Evolutionary conservation across 2,113 vertebrate species (phyloP), one percentile per base, ranked within the genome.

Genomic region (Galemys pyrenaicus): DNA sequence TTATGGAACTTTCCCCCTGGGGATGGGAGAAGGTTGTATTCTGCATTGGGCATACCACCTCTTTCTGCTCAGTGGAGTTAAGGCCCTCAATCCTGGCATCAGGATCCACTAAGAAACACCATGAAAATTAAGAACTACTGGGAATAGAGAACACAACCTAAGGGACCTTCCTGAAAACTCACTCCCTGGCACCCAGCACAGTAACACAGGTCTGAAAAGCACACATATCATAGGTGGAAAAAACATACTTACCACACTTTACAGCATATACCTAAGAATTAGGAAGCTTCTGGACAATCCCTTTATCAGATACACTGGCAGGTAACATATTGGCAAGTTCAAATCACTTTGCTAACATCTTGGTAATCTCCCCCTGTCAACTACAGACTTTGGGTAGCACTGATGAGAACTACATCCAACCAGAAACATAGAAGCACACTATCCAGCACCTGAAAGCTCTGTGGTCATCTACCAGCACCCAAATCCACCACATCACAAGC

Each of bases 81-180:
- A 62, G 58, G 28, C 58, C 20, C 58, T 60, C 13, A 60, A 60
- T 7, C 24, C 58, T 24, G 28, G 60, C 60, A 62, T 62, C 17
- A 6, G 28, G 26, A 30, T 26, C 28, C 24, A 62, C 8, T 30
- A 4, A 62, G 28, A 62, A 62, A 62, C 60, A 62, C 60, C 60
- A 4, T 20, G 26, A 65, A 65, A 65, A 32, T 65, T 32, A 65
- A 65, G 64, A 65, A 65, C 64, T 65, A 65, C 32, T 17, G 32
- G 11, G 4, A 35, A 65, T 35, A 32, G 30, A 65, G 32, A 65
- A 32, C 13, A 28, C 64, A n/a, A 3, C 15, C 64, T 65, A n/a
- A 65, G 13, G 32, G 8, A 16, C 11, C 26, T n/a, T 2, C 9
- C 12, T 1, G 11, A 6, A 32, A 3, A n/a, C 4, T n/a, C 32